Conservation (phyloP, 2,113 vertebrate species). For the Takifugu bimaculatus region DNA sequence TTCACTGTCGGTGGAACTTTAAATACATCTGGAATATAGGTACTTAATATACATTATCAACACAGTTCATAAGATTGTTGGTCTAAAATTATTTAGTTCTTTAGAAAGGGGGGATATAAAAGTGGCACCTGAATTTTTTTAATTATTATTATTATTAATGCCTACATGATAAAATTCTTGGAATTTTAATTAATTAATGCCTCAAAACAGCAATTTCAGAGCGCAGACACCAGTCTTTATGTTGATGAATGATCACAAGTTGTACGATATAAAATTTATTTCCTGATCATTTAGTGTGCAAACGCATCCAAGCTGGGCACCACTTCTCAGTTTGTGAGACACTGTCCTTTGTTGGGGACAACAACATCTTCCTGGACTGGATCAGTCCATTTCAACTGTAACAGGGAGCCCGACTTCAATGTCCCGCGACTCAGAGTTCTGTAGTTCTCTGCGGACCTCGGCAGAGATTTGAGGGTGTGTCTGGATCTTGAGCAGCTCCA, state of each 20-base stretch:
- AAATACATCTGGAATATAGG: too few relatives aligned
- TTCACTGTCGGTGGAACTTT: too few relatives aligned
- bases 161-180: too few relatives aligned
- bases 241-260: neutral
- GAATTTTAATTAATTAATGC: too few relatives aligned
- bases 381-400: slow-evolving; percentile 74
- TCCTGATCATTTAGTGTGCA: slow-evolving; percentile 5
- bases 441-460: slow-evolving; percentile 87
- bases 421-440: slow-evolving; percentile 82
- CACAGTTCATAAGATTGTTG: too few relatives aligned
- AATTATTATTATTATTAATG: too few relatives aligned
- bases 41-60: too few relatives aligned
- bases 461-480: slow-evolving; percentile 80
- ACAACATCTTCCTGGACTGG: neutral
- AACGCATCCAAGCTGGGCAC: slow-evolving; percentile 2
- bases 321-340: neutral
- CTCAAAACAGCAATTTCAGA: too few relatives aligned
- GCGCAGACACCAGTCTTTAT: slow-evolving; percentile 9
- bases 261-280: neutral
- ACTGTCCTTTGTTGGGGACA: neutral
- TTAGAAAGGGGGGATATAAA: too few relatives aligned
- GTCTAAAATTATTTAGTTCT: too few relatives aligned
- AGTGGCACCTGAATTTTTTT: too few relatives aligned
- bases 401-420: slow-evolving; percentile 73
- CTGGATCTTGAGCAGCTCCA: slow-evolving; percentile 89